Evolutionary conservation across 2,797 vertebrate genomes (phyloP), one percentile per base, ranked within the genome.

Genomic region (Scleropages formosus): DNA sequence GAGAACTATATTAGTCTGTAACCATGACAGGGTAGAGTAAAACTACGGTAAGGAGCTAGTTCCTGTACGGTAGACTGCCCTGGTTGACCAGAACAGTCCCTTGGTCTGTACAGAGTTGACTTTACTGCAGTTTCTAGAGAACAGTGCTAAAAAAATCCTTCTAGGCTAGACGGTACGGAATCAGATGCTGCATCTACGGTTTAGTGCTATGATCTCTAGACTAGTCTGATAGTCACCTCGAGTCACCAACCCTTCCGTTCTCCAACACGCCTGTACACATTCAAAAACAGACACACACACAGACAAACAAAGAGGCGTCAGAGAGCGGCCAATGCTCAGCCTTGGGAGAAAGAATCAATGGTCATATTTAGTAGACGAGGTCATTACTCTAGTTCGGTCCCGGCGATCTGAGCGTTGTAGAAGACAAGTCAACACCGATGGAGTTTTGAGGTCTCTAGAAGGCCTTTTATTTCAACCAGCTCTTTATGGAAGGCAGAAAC

Each of bases 161-260:
- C 92, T 93, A 89, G 78, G 85, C 90, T 93, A 92, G 84, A 86
- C 89, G 90, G 89, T 86, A 79, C 76, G 76, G 75, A 92, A 89
- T 89, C 89, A 87, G 88, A 91, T 90, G 88, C 89, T 90, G 89
- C 88, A 63, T 87, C 92, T 93, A 93, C 87, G 80, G 90, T 92
- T 92, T 91, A 93, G 88, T 90, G 87, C 90, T 92, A 91, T 89
- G 84, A 84, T 90, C 87, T 88, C 91, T 92, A 93, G 78, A 87
- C 92, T 93, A 93, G 88, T 88, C 92, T 93, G 90, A 94, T 93
- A 93, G 89, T 93, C 92, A 93, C 92, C 92, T 93, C 91, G 84
- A 86, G 87, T 92, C 90, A 89, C 90, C 91, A 90, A 91, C 87
- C 88, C 88, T 90, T 88, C 91, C 85, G 92, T 87, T 82, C 89